These are phyloP conservation scores for Muricea muricata DNA, from an alignment of 92 coral and sea anemone genomes.

Conservation along the genomic window DNA sequence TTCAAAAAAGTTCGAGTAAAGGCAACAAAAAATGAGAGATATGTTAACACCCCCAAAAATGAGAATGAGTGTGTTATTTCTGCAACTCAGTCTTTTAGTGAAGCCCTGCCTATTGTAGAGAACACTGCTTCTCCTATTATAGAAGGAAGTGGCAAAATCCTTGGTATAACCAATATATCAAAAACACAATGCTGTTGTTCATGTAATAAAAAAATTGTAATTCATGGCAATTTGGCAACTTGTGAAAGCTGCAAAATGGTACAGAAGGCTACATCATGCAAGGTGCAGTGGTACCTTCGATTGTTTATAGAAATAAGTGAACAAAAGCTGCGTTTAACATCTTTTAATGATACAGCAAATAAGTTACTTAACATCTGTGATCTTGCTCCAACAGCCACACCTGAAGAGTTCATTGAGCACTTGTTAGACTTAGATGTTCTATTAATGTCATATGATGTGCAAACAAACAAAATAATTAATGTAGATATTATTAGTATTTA, in stretches of 20 bases:
- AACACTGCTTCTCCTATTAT: conserved; percentile 33
- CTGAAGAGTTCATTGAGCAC: conserved; percentile 40
- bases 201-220: conserved; percentile 43
- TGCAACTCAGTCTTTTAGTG: conserved; percentile 46
- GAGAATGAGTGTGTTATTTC: conserved; percentile 43
- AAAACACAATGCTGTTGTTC: conserved; percentile 53
- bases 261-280: conserved; percentile 48
- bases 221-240: conserved; percentile 59
- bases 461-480: conserved; percentile 33
- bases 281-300: conserved; percentile 41
- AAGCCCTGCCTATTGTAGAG: conserved; percentile 45
- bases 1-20: conserved; percentile 66
- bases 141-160: conserved; percentile 43
- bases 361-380: conserved; percentile 45
- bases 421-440: conserved; percentile 37
- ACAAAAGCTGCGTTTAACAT: neutral
- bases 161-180: conserved; percentile 46
- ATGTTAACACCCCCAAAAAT: conserved; percentile 44
- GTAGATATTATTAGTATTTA: neutral
- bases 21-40: conserved; percentile 46
- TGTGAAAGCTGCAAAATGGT: conserved; percentile 58
- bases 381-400: conserved; percentile 42
- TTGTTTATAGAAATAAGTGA: neutral
- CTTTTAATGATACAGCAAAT: conserved; percentile 40
- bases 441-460: conserved; percentile 41